These are phyloP conservation scores for Caenorhabditis briggsae DNA, from an alignment of 1,140 invertebrate species.

Conservation along the genomic window DNA sequence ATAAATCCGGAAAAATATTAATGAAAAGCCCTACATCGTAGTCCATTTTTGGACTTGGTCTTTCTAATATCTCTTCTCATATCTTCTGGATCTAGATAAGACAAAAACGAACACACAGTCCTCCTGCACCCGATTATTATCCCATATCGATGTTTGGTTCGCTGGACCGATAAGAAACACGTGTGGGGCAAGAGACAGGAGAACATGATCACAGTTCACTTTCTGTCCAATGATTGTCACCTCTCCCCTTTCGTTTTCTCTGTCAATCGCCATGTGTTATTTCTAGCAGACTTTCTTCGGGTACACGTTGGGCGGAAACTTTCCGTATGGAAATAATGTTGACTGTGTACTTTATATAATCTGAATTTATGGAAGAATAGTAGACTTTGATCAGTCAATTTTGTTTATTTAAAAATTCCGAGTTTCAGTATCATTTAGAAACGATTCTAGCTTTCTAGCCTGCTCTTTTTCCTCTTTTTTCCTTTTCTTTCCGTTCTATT, in stretches of 20 bases:
- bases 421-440: background rate
- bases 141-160: constrained; percentile 31
- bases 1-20: too few species aligned
- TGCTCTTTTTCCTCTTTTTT: background rate
- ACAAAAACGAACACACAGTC: constrained; percentile 8
- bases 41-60: too few species aligned
- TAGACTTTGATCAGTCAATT: constrained; percentile 17
- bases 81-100: background rate
- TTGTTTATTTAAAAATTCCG: background rate
- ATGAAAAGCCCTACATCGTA: too few species aligned
- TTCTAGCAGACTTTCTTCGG: constrained; percentile 16
- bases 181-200: constrained; percentile 28
- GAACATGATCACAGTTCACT: constrained; percentile 55
- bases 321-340: background rate
- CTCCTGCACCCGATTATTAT: background rate
- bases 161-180: constrained; percentile 40
- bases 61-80: too few species aligned
- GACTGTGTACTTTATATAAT: constrained; percentile 23
- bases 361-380: background rate
- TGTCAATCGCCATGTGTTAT: constrained; percentile 34
- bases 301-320: constrained; percentile 4
- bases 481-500: background rate
- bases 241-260: constrained; percentile 2
- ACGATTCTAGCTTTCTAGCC: background rate
- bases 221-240: constrained; percentile 11